phyloP scores from a whole-genome alignment of 2,888 invertebrate genomes.

The Ophioninae sp. region DNA sequence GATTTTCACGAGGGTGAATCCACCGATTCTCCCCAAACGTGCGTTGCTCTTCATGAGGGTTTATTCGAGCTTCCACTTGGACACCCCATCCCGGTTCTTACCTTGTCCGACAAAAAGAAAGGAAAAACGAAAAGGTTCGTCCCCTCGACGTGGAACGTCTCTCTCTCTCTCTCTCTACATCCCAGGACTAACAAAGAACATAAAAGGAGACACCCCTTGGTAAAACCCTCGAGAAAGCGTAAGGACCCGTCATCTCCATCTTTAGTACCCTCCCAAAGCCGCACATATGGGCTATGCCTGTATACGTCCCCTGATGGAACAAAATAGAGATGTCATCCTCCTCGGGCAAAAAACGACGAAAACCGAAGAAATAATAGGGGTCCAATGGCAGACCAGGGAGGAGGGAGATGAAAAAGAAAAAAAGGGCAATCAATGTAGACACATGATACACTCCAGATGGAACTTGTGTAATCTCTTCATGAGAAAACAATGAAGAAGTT shows the following conservation, averaged over 20 bases:
- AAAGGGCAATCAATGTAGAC: conserved; percentile 43
- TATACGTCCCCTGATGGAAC: neutral
- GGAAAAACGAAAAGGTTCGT: conserved; percentile 5
- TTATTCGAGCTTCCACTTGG: conserved; percentile 39
- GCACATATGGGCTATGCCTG: neutral
- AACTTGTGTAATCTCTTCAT: conserved; percentile 34
- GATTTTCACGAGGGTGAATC: conserved; percentile 14
- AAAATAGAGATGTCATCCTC: conserved; percentile 41
- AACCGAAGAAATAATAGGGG: conserved; percentile 26
- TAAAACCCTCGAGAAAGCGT: conserved; percentile 56
- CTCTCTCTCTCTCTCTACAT: conserved; percentile 46
- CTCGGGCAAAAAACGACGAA: conserved; percentile 15
- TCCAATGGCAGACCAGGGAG: neutral
- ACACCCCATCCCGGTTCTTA: conserved; percentile 23
- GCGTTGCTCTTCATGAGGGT: conserved; percentile 31
- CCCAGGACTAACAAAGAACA: conserved; percentile 54
- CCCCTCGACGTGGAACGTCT: conserved; percentile 17
- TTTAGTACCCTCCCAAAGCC: conserved; percentile 40
- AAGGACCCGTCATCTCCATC: conserved; percentile 48
- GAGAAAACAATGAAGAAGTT: conserved; percentile 40
- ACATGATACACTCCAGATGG: conserved; percentile 41
- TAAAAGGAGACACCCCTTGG: conserved; percentile 47
- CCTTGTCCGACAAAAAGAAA: neutral
- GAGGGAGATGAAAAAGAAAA: no score
- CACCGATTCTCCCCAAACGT: conserved; percentile 12